Evolutionary conservation across 2,888 invertebrate genomes (phyloP).

Genomic region (Catonia carolina): DNA sequence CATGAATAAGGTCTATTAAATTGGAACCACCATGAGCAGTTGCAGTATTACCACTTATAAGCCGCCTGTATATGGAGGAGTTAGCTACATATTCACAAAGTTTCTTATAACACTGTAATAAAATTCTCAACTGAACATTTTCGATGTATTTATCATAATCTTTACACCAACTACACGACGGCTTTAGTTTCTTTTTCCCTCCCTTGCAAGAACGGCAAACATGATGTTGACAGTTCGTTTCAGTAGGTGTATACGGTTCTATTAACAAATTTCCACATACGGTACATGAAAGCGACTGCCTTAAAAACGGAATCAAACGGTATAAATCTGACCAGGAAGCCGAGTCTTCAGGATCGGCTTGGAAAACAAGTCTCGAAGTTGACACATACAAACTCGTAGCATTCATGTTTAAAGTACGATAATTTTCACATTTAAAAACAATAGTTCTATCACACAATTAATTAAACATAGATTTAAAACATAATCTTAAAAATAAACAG

Average conservation of each 20-base stretch:
- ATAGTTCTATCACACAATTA: too few relatives aligned
- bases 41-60: constrained; percentile 45
- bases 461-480: too few relatives aligned
- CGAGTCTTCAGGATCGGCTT: constrained; percentile 59
- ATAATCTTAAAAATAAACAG: too few relatives aligned
- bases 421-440: too few relatives aligned
- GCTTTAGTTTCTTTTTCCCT: constrained; percentile 76
- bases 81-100: constrained; percentile 76
- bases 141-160: constrained; percentile 75
- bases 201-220: constrained; percentile 80
- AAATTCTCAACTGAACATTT: constrained; percentile 70
- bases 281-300: constrained; percentile 81
- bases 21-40: constrained; percentile 39
- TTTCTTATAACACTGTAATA: constrained; percentile 82
- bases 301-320: constrained; percentile 62
- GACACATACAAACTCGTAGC: constrained; percentile 75
- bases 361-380: constrained; percentile 70
- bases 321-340: constrained; percentile 42
- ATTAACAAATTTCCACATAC: constrained; percentile 79
- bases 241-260: constrained; percentile 72
- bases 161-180: constrained; percentile 78
- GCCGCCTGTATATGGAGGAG: constrained; percentile 60
- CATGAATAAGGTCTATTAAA: constrained; percentile 67
- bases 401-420: constrained; percentile 55
- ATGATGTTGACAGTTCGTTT: constrained; percentile 78